phyloP scores from a whole-genome alignment of 2,888 invertebrate species.

The Nowickia ferox region DNA sequence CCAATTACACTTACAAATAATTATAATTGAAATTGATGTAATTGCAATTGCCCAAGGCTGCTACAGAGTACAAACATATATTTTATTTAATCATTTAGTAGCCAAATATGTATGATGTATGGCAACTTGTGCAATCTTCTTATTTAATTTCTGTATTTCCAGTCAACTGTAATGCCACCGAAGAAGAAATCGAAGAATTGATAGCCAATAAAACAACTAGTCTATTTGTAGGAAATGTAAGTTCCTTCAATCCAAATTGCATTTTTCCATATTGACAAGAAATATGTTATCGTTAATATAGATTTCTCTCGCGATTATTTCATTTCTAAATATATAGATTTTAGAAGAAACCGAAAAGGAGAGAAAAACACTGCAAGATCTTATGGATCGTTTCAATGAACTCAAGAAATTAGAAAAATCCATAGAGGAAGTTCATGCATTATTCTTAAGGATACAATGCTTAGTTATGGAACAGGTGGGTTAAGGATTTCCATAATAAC shows the following conservation, averaged over 20 bases:
- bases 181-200: slow-evolving; percentile 82
- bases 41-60: no score
- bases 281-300: slow-evolving; percentile 61
- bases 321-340: slow-evolving; percentile 76
- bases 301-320: slow-evolving; percentile 53
- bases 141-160: slow-evolving; percentile 27
- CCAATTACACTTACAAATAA: no score
- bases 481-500: no score
- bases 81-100: no score
- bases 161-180: slow-evolving; percentile 82
- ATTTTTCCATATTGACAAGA: slow-evolving; percentile 20
- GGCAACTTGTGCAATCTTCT: background rate
- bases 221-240: slow-evolving; percentile 83
- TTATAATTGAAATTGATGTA: no score
- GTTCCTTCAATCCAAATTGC: slow-evolving; percentile 61
- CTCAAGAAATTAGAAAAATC: slow-evolving; percentile 82
- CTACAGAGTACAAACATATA: no score
- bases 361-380: slow-evolving; percentile 80
- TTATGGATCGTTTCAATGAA: slow-evolving; percentile 82
- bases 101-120: no score
- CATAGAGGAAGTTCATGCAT: slow-evolving; percentile 82
- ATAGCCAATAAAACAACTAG: slow-evolving; percentile 82
- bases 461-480: slow-evolving; percentile 82
- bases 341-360: slow-evolving; percentile 83
- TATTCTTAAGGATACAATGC: slow-evolving; percentile 82